Evolutionary conservation across 1,140 invertebrate genomes (phyloP), one percentile per base, ranked within the genome.

Genomic region (Anastatus disparis): DNA sequence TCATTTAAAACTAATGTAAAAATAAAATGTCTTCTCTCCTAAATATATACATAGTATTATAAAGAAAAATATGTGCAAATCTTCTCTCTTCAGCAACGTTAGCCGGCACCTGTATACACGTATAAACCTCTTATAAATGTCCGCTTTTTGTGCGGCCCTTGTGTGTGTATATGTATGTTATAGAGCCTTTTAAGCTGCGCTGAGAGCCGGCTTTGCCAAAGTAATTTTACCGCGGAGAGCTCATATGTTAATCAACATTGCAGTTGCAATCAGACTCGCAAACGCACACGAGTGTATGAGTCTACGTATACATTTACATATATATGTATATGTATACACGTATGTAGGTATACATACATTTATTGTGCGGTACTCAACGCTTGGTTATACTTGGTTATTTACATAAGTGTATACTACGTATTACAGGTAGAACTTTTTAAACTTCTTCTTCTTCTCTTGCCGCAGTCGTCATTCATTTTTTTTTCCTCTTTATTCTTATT

Each of bases 181-280:
- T n/a, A n/a, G n/a, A n/a, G n/a, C 48, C 62, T 27, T 38, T 53
- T 27, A 26, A 12, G 31, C 31, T 22, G 55, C 29, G 48, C 52
- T n/a, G n/a, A n/a, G n/a, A n/a, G 53, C 58, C n/a, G 69, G 65
- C 65, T 44, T n/a, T 35, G 62, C 48, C 50, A 61, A 70, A 72
- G 63, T 73, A 77, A 76, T 79, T 74, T 74, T 35, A 70, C 73
- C 58, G 66, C 75, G 69, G n/a, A n/a, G n/a, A n/a, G 71, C 74
- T 75, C 74, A 68, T 75, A 74, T 75, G 75, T 77, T 79, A 77
- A 77, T 79, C 77, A 77, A 79, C 74, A 66, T 73, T 53, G 68
- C 69, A 73, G 63, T 75, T 70, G 74, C 72, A 78, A 77, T 78
- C 74, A 74, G 66, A 50, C 70, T 24, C 40, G 27, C 42, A 10